phyloP scores from a whole-genome alignment of 2,113 vertebrate genomes.

The Xiphorhynchus elegans region DNA sequence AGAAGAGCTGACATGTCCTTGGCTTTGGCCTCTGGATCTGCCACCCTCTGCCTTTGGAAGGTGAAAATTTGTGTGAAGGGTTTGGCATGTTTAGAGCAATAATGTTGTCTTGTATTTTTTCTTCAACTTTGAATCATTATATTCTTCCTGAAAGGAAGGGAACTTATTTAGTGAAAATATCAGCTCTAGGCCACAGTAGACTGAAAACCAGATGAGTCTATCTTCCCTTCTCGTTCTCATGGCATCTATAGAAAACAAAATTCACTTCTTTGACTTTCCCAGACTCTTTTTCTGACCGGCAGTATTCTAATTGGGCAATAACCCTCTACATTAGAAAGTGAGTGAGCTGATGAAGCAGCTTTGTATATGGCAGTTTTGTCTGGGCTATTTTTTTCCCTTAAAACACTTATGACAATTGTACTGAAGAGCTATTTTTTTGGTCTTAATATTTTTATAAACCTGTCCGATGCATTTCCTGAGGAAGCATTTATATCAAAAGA shows the following conservation, averaged over 20 bases:
- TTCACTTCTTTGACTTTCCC: conserved; percentile 67
- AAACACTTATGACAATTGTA: not conserved
- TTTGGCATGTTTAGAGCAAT: not conserved
- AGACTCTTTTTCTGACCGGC: conserved; percentile 48
- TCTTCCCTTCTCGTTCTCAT: conserved; percentile 62
- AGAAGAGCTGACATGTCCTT: rapidly evolving
- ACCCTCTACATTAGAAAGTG: conserved; percentile 8
- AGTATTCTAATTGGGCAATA: conserved; percentile 60
- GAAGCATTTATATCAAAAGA: conserved; percentile 49
- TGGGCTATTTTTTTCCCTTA: not conserved
- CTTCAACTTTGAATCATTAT: not conserved
- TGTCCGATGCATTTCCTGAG: conserved; percentile 30
- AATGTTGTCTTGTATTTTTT: not conserved
- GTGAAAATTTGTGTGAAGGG: not conserved
- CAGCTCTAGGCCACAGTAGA: not conserved
- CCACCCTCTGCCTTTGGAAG: not conserved
- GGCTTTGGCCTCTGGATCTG: not conserved
- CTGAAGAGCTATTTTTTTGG: not conserved
- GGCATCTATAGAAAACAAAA: conserved; percentile 78
- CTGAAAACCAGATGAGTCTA: not conserved
- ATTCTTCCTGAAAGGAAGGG: not conserved
- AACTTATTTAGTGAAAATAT: not conserved
- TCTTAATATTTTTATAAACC: conserved; percentile 19
- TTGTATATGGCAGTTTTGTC: conserved; percentile 24
- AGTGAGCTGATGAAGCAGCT: not conserved